Percentiles rank a stretch among this genome's conserved stretches.
Conservation (phyloP, 2,888 invertebrate genomes). For the Candidula unifasciata region DNA sequence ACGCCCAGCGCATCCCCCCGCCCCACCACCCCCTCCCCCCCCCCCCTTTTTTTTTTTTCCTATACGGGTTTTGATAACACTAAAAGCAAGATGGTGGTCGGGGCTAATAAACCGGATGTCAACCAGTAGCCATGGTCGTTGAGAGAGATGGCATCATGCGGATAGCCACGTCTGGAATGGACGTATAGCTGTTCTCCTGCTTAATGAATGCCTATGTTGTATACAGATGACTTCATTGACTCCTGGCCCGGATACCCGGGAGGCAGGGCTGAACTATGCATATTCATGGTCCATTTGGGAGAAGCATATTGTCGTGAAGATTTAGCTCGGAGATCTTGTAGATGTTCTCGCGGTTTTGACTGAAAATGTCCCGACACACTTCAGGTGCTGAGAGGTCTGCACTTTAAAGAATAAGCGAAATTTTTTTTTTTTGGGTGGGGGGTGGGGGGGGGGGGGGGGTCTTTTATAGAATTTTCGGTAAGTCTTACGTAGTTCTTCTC, state of each 20-base stretch:
- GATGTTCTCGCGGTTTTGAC: neutral
- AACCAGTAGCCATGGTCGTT: neutral
- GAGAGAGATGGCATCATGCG: neutral
- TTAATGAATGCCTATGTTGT: conserved; percentile 25
- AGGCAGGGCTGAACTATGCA: conserved; percentile 46
- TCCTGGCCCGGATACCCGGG: neutral
- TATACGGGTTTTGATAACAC: too few species aligned
- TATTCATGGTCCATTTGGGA: conserved; percentile 53
- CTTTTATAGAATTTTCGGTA: too few species aligned
- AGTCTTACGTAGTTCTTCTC: too few species aligned
- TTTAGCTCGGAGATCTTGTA: neutral
- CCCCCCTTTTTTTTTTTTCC: too few species aligned
- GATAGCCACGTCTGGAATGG: conserved; percentile 11
- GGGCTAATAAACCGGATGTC: too few species aligned
- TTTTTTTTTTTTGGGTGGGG: too few species aligned
- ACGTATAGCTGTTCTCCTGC: neutral
- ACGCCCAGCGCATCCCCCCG: too few species aligned
- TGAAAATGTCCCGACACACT: neutral
- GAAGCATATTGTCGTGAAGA: conserved; percentile 2
- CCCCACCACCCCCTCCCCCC: too few species aligned
- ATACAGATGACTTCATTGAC: conserved; percentile 15
- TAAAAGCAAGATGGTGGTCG: too few species aligned
- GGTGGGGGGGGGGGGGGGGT: too few species aligned
- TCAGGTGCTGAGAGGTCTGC: neutral
- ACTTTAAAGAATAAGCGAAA: too few species aligned